These are phyloP conservation scores for Heliconius erato DNA, from an alignment of 2,888 invertebrate species.

Conservation along the genomic window DNA sequence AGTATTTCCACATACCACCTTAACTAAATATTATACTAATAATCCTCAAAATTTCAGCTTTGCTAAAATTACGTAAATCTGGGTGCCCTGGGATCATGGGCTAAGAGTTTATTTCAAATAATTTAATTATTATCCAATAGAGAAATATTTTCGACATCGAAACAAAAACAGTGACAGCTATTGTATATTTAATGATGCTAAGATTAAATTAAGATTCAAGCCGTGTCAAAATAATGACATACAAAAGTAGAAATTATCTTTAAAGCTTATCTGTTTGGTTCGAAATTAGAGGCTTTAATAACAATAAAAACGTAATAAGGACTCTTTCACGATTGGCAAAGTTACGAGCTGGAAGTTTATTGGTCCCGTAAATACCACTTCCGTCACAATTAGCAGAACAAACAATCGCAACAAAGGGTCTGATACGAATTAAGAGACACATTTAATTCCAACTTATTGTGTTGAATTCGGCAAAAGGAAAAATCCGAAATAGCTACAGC, in stretches of 20 bases:
- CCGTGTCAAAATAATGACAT: background rate
- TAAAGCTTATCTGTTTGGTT: conserved; percentile 41
- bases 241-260: conserved; percentile 3
- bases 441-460: conserved; percentile 61
- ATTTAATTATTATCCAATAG: background rate
- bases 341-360: conserved; percentile 65
- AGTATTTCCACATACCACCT: no score
- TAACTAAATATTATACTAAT: no score
- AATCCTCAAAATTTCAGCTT: no score
- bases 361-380: conserved; percentile 63
- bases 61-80: no score
- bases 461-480: conserved; percentile 59
- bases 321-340: conserved; percentile 63
- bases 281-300: conserved; percentile 46
- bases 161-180: background rate
- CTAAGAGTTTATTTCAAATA: background rate
- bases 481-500: conserved; percentile 47
- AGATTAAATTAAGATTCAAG: background rate
- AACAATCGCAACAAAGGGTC: conserved; percentile 64
- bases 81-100: no score
- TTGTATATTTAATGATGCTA: background rate
- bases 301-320: conserved; percentile 60
- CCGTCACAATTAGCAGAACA: conserved; percentile 65
- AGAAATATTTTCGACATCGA: background rate
- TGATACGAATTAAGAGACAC: conserved; percentile 59